phyloP scores from a whole-genome alignment of 2,113 vertebrate genomes.

The Lophotis ruficrista region DNA sequence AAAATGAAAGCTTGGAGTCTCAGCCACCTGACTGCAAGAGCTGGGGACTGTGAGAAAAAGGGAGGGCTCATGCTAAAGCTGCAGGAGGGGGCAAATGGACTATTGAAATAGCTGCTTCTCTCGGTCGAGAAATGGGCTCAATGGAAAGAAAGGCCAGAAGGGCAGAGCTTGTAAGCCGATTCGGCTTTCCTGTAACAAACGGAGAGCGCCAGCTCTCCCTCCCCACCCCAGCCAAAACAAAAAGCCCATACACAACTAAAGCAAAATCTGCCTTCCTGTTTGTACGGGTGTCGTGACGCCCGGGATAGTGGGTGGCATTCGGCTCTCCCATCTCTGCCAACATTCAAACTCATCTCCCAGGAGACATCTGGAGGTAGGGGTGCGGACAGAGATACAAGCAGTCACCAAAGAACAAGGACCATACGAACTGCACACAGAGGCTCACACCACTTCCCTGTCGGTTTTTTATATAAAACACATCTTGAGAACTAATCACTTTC shows the following conservation, averaged over 20 bases:
- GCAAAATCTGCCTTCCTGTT: slow-evolving; percentile 9
- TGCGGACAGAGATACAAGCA: fast-evolving
- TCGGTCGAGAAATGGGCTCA: not conserved
- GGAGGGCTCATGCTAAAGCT: not conserved
- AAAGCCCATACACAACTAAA: not conserved
- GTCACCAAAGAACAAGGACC: not conserved
- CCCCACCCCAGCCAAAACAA: not conserved
- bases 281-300: not conserved
- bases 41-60: not conserved
- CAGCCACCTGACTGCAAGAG: not conserved
- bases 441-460: fast-evolving
- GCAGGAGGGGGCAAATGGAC: not conserved
- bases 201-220: not conserved
- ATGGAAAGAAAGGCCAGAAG: slow-evolving; percentile 44
- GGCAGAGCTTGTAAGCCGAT: not conserved
- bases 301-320: not conserved
- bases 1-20: not conserved
- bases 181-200: not conserved
- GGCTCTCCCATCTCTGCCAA: not conserved
- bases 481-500: not conserved
- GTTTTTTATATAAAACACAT: not conserved
- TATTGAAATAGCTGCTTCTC: not conserved
- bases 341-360: not conserved
- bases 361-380: not conserved
- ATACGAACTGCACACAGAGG: fast-evolving